These are phyloP conservation scores for Callipepla californica DNA, from an alignment of 2,113 vertebrate genomes.

Conservation along the genomic window DNA sequence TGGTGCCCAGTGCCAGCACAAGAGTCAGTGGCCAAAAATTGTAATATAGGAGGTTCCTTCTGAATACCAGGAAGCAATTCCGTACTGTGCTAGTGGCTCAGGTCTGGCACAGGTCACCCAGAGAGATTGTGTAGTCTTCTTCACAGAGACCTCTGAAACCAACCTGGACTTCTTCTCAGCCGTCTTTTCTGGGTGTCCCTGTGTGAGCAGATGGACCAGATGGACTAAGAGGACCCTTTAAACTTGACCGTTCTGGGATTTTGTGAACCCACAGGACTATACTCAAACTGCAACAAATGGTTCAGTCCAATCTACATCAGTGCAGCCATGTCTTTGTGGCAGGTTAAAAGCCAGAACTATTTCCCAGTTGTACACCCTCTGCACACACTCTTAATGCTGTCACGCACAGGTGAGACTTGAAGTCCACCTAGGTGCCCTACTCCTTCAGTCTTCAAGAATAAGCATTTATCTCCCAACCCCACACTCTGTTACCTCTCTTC, in stretches of 20 bases:
- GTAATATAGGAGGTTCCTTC: neutral
- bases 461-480: neutral
- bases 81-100: neutral
- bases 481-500: neutral
- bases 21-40: neutral
- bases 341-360: rapidly evolving
- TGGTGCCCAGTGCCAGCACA: neutral
- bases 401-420: rapidly evolving
- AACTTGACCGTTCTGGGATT: neutral
- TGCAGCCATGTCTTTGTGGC: rapidly evolving
- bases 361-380: neutral
- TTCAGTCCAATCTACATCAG: neutral
- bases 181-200: neutral
- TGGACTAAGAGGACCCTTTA: neutral
- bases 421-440: rapidly evolving
- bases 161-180: neutral
- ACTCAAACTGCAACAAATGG: rapidly evolving
- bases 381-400: neutral
- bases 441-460: neutral
- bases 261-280: neutral
- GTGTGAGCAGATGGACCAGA: neutral
- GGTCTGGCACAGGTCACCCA: neutral
- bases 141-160: neutral
- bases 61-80: neutral
- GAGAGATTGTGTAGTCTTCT: neutral